Conservation (phyloP, 2,888 invertebrate genomes). For the Blomia tropicalis region DNA sequence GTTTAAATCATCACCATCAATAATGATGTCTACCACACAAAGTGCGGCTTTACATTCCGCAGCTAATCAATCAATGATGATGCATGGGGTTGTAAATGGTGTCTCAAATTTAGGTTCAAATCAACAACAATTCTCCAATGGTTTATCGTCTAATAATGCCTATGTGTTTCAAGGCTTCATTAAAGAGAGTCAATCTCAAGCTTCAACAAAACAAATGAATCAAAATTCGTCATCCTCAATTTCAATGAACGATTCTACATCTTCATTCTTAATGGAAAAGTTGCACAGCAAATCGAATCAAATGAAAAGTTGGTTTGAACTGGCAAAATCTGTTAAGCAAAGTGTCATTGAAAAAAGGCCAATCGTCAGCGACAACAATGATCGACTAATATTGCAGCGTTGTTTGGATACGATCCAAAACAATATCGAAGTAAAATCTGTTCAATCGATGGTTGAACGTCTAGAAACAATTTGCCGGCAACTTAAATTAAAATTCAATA, state of each 20-base stretch:
- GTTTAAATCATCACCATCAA: no score
- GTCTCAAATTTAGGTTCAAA: no score
- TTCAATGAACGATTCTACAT: slow-evolving; percentile 8
- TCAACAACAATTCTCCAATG: no score
- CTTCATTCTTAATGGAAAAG: slow-evolving; percentile 60
- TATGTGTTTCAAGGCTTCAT: neutral
- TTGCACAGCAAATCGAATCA: slow-evolving; percentile 65
- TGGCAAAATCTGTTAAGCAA: slow-evolving; percentile 46
- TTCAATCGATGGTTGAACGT: slow-evolving; percentile 76
- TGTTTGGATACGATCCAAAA: slow-evolving; percentile 80
- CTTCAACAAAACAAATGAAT: no score
- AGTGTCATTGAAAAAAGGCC: slow-evolving; percentile 66
- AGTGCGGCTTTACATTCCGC: no score
- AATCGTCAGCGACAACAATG: slow-evolving; percentile 53
- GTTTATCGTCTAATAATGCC: neutral
- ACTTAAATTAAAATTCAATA: slow-evolving; percentile 63
- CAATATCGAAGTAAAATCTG: slow-evolving; percentile 53
- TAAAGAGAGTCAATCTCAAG: neutral
- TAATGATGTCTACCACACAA: no score
- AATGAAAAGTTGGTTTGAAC: slow-evolving; percentile 63
- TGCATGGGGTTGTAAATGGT: no score
- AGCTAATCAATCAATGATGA: no score
- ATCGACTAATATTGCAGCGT: slow-evolving; percentile 68
- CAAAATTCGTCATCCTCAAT: neutral
- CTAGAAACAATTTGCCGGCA: slow-evolving; percentile 77